Base-by-base conservation (phyloP, 2,113 vertebrate species). In the Holacanthus passer region DNA sequence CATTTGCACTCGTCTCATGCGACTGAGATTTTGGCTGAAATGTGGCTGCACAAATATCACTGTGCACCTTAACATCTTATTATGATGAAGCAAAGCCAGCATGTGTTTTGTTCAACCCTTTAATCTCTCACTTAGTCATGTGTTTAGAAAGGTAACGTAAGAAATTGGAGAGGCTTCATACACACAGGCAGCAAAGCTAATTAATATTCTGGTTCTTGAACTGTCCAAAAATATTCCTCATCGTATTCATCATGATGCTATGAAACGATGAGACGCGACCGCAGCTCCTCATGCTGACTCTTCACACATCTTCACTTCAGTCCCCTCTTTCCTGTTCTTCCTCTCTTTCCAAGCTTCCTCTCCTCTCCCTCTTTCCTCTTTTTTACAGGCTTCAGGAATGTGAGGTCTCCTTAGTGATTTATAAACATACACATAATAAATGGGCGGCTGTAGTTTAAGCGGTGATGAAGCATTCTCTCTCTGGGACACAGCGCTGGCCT, bases 361-460 rank as follows among this genome's bases (percentile, higher is more conserved):
- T 73, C 20, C 70, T 68, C 52, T 67, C 60, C 66, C n/a, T 79
- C 70, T 37, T 12, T 32, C 63, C 64, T 73, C 72, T 69, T 77
- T 84, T 89, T 87, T 89, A 91, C 73, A 86, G 87, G 84, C 93
- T 93, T 91, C 95, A 96, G 96, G 87, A 93, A 96, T 95, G 95
- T 86, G 83, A 93, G 91, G 95, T 95, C 95, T 95, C 96, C 96
- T 95, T 93, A 87, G 96, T 97, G 97, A 98, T 97, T 97, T 97
- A 97, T 97, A 97, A 98, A 98, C 96, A 98, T 95, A 96, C 96
- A 95, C 94, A 96, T 97, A 97, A 97, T 97, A 97, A 97, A 99
- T 96, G 96, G 94, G 90, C 94, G 94, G 93, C 94, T 96, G 96
- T 94, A 96, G 96, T 97, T 98, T 97, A 97, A 97, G 97, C 96